Conservation (phyloP, 2,888 invertebrate genomes). For the Diarsia brunnea region DNA sequence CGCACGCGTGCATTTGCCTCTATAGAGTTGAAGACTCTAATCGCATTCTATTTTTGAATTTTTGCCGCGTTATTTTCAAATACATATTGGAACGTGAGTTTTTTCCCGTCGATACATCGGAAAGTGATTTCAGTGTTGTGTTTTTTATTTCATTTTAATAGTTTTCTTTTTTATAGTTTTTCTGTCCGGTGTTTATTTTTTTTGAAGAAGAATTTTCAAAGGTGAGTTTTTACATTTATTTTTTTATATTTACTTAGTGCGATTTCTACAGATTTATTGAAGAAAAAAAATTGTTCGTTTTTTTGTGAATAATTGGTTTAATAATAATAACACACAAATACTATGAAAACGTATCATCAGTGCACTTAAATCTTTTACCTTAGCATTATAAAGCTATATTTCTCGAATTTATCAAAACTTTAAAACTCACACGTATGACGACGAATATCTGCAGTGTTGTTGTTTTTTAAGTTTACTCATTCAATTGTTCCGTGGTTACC, state of each 20-base stretch:
- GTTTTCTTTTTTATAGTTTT: conserved; percentile 51
- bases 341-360: not conserved
- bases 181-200: conserved; percentile 65
- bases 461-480: conserved; percentile 47
- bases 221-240: conserved; percentile 65
- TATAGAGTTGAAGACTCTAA: conserved; percentile 68
- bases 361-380: conserved; percentile 9
- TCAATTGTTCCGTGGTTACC: conserved; percentile 56
- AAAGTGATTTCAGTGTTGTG: conserved; percentile 70
- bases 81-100: conserved; percentile 70
- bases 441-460: conserved; percentile 1
- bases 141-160: conserved; percentile 62
- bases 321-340: not conserved
- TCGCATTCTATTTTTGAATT: conserved; percentile 68
- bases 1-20: conserved; percentile 72
- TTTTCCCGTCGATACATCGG: conserved; percentile 51
- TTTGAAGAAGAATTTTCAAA: conserved; percentile 55
- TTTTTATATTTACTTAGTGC: not conserved
- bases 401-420: conserved; percentile 18
- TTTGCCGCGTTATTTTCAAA: conserved; percentile 65
- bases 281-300: not conserved
- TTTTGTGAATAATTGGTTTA: not conserved
- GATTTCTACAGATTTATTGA: not conserved
- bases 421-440: conserved; percentile 7
- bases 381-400: not conserved